These are phyloP conservation scores for Trichonephila clavipes DNA, from an alignment of 1,140 invertebrate genomes.

Conservation along the genomic window DNA sequence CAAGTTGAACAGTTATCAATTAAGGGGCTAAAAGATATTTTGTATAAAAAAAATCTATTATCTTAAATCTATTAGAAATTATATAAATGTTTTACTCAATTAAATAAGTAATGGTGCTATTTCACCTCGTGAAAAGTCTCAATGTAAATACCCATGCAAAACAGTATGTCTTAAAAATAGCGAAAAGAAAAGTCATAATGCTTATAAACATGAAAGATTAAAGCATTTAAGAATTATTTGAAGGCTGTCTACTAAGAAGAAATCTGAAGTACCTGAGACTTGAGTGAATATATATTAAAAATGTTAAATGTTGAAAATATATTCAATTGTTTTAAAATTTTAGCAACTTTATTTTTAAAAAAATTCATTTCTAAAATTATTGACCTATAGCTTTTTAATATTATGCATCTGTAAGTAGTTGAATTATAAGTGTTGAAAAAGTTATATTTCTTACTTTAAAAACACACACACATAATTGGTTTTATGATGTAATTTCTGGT, in stretches of 20 bases:
- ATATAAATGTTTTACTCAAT: constrained; percentile 37
- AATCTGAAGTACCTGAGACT: background rate
- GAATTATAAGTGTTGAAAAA: background rate
- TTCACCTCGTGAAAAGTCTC: constrained; percentile 35
- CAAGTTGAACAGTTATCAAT: background rate
- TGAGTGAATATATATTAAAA: background rate
- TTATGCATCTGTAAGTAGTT: background rate
- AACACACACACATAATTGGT: no score
- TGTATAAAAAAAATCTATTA: constrained; percentile 21
- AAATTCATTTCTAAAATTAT: no score
- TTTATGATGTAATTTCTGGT: no score
- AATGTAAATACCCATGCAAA: background rate
- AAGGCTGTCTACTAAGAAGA: no score
- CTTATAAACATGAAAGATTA: background rate
- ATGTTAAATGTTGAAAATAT: no score
- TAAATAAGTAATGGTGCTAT: constrained; percentile 52
- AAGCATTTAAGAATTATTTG: no score
- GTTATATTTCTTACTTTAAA: background rate
- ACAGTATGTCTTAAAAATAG: background rate
- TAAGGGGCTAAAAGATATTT: constrained; percentile 21
- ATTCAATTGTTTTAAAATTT: no score
- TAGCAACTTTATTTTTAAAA: no score
- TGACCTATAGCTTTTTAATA: no score
- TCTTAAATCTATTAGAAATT: background rate
- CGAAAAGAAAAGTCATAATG: background rate